Conservation (phyloP, 2,797 vertebrate species). For the Chiroxiphia lanceolata region DNA sequence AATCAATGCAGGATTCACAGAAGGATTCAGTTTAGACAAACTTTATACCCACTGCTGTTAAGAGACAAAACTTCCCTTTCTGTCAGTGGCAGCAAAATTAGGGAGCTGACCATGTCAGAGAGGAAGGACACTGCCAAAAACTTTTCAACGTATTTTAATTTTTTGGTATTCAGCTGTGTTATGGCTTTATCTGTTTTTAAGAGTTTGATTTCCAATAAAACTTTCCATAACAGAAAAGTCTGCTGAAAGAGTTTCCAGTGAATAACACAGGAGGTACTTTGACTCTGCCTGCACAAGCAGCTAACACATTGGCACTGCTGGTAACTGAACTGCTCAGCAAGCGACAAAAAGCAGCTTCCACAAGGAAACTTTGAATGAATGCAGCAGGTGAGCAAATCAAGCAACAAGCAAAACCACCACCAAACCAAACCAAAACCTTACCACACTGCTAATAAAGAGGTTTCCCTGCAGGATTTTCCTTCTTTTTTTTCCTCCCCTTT, state of each 20-base stretch:
- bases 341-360: background rate
- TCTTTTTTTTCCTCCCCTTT: background rate
- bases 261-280: background rate
- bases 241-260: background rate
- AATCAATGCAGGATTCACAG: background rate
- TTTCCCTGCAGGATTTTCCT: background rate
- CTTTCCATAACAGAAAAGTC: background rate
- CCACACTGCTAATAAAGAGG: background rate
- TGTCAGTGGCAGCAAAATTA: background rate
- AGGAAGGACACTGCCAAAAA: background rate
- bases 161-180: background rate
- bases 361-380: background rate
- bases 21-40: background rate
- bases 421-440: background rate
- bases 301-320: rapidly evolving
- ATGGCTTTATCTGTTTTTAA: background rate
- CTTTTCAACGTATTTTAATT: background rate
- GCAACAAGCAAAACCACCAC: background rate
- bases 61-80: background rate
- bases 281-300: background rate
- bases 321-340: background rate
- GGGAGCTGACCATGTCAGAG: background rate
- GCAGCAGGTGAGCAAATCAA: background rate
- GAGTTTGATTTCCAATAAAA: background rate
- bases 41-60: background rate